Evolutionary conservation across 2,888 invertebrate genomes (phyloP).

Genomic region (Nephrotoma appendiculata): DNA sequence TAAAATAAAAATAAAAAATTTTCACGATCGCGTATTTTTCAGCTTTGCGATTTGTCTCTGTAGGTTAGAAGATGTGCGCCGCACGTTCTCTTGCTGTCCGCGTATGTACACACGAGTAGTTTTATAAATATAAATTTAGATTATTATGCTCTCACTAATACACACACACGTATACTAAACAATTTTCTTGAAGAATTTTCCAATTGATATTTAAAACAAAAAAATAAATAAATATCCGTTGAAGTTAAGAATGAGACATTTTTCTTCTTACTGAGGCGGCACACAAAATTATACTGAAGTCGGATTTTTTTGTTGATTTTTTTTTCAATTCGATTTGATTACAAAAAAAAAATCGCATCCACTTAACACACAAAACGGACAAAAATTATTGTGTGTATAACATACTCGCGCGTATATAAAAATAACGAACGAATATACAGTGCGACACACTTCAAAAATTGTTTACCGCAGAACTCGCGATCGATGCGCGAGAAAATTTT

Average conservation of each 20-base stretch:
- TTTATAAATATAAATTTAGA: not conserved
- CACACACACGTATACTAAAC: not conserved
- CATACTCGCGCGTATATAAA: not conserved
- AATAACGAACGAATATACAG: not conserved
- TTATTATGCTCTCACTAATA: not conserved
- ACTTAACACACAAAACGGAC: not conserved
- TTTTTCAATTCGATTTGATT: not conserved
- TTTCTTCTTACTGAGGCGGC: not conserved
- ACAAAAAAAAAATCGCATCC: not conserved
- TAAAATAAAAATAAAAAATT: not conserved
- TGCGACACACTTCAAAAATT: not conserved
- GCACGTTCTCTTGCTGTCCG: not conserved
- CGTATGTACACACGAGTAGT: not conserved
- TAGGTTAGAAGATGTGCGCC: not conserved
- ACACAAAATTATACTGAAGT: not conserved
- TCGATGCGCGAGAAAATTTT: not conserved
- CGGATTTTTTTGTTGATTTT: not conserved
- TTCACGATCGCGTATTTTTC: not conserved
- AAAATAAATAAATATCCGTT: not conserved
- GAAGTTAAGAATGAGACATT: not conserved
- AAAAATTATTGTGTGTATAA: not conserved
- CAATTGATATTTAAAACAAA: not conserved
- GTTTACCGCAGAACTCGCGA: not conserved
- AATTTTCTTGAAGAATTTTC: not conserved
- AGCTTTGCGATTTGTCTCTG: not conserved